Conservation (phyloP, 2,888 invertebrate genomes). For the Brenthis hecate region DNA sequence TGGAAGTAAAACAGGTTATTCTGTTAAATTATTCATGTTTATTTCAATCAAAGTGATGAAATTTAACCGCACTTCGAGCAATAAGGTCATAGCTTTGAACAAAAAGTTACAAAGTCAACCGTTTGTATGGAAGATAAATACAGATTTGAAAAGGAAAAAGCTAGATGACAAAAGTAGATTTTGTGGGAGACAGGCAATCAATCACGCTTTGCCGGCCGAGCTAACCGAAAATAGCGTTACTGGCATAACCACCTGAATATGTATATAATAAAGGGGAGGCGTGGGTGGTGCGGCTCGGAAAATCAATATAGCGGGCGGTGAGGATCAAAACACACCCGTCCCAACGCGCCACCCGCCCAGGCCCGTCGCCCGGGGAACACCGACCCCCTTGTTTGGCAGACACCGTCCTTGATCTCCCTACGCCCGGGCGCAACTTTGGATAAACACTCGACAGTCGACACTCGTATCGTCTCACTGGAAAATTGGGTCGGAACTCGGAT, state of each 20-base stretch:
- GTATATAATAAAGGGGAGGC: constrained; percentile 71
- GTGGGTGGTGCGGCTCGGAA: constrained; percentile 64
- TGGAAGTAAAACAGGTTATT: constrained; percentile 24
- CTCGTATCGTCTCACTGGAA: constrained; percentile 67
- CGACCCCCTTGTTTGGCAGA: constrained; percentile 79
- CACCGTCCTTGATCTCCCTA: constrained; percentile 80
- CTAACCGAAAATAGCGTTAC: constrained; percentile 75
- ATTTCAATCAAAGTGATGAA: background rate
- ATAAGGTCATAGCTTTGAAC: background rate
- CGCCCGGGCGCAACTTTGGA: constrained; percentile 74
- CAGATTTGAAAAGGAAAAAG: constrained; percentile 18
- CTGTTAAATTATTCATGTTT: constrained; percentile 30
- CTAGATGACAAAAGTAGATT: constrained; percentile 39
- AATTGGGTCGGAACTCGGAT: constrained; percentile 80
- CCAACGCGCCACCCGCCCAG: constrained; percentile 66
- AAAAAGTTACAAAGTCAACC: constrained; percentile 9
- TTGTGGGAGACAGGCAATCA: constrained; percentile 55
- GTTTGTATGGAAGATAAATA: background rate
- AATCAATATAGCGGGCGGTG: constrained; percentile 79
- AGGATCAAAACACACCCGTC: constrained; percentile 77
- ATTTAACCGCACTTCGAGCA: background rate
- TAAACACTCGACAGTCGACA: constrained; percentile 80
- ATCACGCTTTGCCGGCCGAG: constrained; percentile 66
- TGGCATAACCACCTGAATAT: constrained; percentile 63
- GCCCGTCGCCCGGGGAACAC: constrained; percentile 79